Conservation (phyloP, 2,113 vertebrate genomes). For the Myrmecobius fasciatus region DNA sequence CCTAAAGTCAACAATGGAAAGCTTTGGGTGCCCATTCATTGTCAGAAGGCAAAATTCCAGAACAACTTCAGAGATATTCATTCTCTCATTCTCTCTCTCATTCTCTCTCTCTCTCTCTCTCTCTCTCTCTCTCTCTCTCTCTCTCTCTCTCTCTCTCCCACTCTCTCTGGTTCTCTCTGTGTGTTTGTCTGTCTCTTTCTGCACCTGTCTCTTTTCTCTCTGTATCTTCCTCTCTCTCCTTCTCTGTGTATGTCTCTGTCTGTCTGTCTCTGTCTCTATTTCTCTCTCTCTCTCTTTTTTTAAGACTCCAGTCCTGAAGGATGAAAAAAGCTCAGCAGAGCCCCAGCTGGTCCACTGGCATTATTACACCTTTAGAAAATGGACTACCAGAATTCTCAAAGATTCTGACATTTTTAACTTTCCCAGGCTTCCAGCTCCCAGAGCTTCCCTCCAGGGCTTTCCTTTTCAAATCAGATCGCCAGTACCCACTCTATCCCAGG, state of each 20-base stretch:
- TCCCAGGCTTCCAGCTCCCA: neutral
- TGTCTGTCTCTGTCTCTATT: too few species aligned
- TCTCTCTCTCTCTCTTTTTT: neutral
- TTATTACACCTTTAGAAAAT: conserved; percentile 4
- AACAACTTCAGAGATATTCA: neutral
- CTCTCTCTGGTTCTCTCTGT: neutral
- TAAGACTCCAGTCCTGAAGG: neutral
- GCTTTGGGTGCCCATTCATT: neutral
- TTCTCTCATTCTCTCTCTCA: too few species aligned
- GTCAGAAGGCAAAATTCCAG: neutral
- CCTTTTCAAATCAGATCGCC: neutral
- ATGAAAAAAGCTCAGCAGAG: neutral
- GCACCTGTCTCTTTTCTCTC: too few species aligned
- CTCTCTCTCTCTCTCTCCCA: neutral
- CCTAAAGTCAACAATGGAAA: neutral
- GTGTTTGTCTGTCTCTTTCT: too few species aligned
- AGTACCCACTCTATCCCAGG: neutral
- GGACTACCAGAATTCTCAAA: conserved; percentile 3
- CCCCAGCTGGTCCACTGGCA: neutral
- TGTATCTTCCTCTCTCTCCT: too few species aligned
- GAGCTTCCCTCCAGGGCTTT: neutral
- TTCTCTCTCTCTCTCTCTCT: neutral
- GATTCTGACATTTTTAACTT: conserved; percentile 21
- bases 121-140: neutral
- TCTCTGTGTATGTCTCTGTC: too few species aligned